Evolutionary conservation across 2,113 vertebrate genomes (phyloP), one percentile per base, ranked within the genome.

Genomic region (Sialia sialis): DNA sequence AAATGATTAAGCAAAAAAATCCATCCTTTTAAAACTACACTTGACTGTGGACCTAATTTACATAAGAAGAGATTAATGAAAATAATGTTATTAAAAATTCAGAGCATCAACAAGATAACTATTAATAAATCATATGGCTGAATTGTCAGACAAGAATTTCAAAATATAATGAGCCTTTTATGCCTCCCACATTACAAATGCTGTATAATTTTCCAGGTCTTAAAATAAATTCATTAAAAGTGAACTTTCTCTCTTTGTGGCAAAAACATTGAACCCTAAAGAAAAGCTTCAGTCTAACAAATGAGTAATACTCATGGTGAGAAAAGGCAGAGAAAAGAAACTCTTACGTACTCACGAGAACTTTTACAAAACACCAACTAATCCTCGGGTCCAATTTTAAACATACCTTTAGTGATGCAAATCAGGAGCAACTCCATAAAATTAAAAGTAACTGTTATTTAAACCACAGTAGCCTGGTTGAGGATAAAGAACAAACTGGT

Each of bases 121-220:
- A 97, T 97, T 97, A 97, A 97, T 97, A 97, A 97, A 97, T 97
- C 95, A 97, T 97, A 95, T 96, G 95, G 95, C 88, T 97, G 94
- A 97, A 97, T 93, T 97, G 96, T 97, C 96, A 97, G 96, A 96
- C 94, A 97, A 96, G 94, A 91, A 96, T 96, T 97, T 96, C 96
- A 97, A 97, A 97, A 95, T 95, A 94, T 95, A 97, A 97, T 94
- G 95, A 97, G 93, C 54, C 90, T 97, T 96, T 96, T 95, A 96
- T 97, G 93, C 96, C 93, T 96, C 93, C 95, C 91, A 95, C 94
- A 96, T 84, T 96, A 96, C 94, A 95, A 96, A 95, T 84, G 91
- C 87, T 92, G 94, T 95, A 89, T 94, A 93, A 95, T 97, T 97
- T 96, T 90, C 91, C 94, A 89, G 48, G 77, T 86, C 83, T 95